Evolutionary conservation across 2,888 invertebrate genomes (phyloP).

Genomic region (Coenonympha glycerion): DNA sequence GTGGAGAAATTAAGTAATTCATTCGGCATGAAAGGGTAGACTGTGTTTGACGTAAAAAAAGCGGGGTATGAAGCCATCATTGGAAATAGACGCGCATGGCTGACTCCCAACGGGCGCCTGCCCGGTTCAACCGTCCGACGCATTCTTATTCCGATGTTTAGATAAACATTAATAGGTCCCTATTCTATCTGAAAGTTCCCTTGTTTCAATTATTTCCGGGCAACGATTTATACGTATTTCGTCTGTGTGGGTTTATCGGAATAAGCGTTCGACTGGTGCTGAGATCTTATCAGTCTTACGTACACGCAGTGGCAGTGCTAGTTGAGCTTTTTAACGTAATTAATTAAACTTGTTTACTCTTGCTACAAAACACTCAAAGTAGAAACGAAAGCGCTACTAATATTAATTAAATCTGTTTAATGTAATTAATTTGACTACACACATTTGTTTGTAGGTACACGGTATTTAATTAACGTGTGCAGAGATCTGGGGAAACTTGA

Average conservation of each 20-base stretch:
- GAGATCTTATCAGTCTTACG: slow-evolving; percentile 52
- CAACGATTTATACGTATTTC: slow-evolving; percentile 51
- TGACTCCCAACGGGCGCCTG: slow-evolving; percentile 51
- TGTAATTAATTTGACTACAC: not conserved
- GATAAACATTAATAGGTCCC: slow-evolving; percentile 69
- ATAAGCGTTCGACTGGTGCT: slow-evolving; percentile 57
- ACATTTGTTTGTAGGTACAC: slow-evolving; percentile 1
- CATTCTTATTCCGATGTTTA: slow-evolving; percentile 68
- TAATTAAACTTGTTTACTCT: slow-evolving; percentile 6
- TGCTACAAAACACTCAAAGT: slow-evolving; percentile 1
- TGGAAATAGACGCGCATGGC: slow-evolving; percentile 58
- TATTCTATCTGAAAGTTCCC: slow-evolving; percentile 50
- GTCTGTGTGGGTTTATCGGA: slow-evolving; percentile 36
- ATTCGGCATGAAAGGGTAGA: slow-evolving; percentile 69
- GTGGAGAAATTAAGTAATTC: slow-evolving; percentile 73
- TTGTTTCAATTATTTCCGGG: slow-evolving; percentile 68
- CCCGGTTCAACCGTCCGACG: slow-evolving; percentile 49
- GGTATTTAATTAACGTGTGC: slow-evolving; percentile 10
- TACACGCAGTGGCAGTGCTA: slow-evolving; percentile 23
- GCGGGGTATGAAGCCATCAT: slow-evolving; percentile 58
- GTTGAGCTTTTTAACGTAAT: slow-evolving; percentile 6
- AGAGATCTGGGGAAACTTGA: not conserved
- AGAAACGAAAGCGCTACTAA: not conserved
- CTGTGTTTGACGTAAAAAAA: slow-evolving; percentile 70
- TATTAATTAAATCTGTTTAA: not conserved